Conservation (phyloP, 2,113 vertebrate genomes). For the Xenopus laevis region DNA sequence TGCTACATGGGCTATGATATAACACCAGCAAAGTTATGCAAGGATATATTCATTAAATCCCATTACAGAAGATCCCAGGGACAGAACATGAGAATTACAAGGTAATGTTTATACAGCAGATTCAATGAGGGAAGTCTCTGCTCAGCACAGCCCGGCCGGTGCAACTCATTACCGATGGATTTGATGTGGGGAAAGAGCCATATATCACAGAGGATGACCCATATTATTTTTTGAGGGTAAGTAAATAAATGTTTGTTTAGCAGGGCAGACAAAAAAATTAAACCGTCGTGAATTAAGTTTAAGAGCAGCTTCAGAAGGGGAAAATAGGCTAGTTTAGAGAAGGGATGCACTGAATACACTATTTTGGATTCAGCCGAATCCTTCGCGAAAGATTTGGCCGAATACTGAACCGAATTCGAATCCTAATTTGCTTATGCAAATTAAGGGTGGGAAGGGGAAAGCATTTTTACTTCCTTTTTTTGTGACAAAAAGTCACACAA, state of each 20-base stretch:
- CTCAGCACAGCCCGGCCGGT: background rate
- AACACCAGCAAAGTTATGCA: background rate
- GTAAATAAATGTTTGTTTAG: constrained; percentile 41
- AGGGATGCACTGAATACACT: no score
- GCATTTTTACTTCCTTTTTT: no score
- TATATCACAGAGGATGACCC: constrained; percentile 43
- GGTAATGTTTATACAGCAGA: constrained; percentile 1
- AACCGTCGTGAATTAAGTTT: background rate
- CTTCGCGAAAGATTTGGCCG: no score
- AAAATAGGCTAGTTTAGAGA: no score
- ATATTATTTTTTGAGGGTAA: constrained; percentile 28
- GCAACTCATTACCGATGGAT: constrained; percentile 31
- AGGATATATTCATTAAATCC: background rate
- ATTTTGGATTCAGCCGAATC: no score
- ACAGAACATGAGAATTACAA: background rate
- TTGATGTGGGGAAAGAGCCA: constrained; percentile 12
- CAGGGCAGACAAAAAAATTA: constrained; percentile 6
- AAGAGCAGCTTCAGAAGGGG: background rate
- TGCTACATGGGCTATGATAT: background rate
- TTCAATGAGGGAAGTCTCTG: background rate
- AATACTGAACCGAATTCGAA: no score
- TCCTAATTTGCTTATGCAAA: no score
- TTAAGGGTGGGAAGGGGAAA: no score
- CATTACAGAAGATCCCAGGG: background rate
- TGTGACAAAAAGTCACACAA: no score